Evolutionary conservation across 2,113 vertebrate species (phyloP).

Genomic region (Marmota monax): DNA sequence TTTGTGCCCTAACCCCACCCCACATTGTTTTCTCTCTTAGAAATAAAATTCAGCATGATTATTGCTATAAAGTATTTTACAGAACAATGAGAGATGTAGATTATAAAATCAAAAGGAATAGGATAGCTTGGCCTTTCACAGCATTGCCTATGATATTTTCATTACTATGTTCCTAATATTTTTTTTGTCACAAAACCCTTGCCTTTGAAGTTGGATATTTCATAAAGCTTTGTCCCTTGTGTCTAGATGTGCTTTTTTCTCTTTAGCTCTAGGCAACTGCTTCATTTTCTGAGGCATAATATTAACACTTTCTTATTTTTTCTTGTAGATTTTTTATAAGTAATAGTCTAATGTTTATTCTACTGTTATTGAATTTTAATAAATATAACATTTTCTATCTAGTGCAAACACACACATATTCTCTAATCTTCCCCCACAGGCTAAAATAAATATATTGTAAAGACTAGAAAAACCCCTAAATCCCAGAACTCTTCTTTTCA

Average conservation of each 20-base stretch:
- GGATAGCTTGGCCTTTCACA: not conserved
- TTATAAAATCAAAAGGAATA: conserved; percentile 1
- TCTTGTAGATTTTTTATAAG: conserved; percentile 1
- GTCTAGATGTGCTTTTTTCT: not conserved
- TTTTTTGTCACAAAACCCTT: not conserved
- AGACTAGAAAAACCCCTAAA: not conserved
- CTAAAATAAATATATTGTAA: conserved; percentile 56
- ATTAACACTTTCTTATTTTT: not conserved
- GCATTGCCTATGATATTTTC: not conserved
- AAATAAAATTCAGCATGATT: not conserved
- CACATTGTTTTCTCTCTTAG: not conserved
- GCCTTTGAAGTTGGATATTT: not conserved
- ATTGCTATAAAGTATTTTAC: not conserved
- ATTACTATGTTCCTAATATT: not conserved
- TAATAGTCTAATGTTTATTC: not conserved
- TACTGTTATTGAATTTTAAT: conserved; percentile 59
- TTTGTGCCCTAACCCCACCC: not conserved
- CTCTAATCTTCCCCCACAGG: not conserved
- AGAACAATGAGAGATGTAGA: not conserved
- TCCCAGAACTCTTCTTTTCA: conserved; percentile 14
- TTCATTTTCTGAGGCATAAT: conserved; percentile 29
- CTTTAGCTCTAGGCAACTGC: not conserved
- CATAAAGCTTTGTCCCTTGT: not conserved
- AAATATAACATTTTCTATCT: conserved; percentile 3
- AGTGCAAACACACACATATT: not conserved